A percentile compares a stretch with the other conserved stretches of the same genome.
Conservation (phyloP, 1,140 invertebrate species). For the Oppia nitens region DNA sequence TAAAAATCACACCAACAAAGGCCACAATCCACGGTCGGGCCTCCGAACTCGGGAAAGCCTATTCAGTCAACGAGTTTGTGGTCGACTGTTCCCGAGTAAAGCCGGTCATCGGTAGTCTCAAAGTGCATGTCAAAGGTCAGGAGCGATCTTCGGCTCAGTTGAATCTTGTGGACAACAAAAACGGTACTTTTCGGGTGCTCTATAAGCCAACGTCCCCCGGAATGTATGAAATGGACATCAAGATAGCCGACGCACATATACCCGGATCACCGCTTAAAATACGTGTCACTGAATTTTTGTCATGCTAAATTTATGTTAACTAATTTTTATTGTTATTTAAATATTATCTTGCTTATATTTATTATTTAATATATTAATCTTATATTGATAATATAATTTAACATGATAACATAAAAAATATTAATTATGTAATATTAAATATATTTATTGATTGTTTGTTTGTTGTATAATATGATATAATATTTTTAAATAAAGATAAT, state of each 20-base stretch:
- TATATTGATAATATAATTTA: no score
- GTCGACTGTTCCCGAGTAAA: slow-evolving; percentile 3
- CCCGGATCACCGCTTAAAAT: slow-evolving; percentile 31
- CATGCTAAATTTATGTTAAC: no score
- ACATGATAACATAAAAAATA: no score
- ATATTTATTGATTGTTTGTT: no score
- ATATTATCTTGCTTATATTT: no score
- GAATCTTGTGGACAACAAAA: slow-evolving; percentile 85
- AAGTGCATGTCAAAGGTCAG: slow-evolving; percentile 7
- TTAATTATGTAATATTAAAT: no score
- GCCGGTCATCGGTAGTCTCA: slow-evolving; percentile 1
- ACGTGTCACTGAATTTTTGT: slow-evolving; percentile 11
- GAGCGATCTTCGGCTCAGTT: slow-evolving; percentile 52
- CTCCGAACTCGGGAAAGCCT: slow-evolving; percentile 9
- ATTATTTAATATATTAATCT: no score
- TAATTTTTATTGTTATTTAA: no score
- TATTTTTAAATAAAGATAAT: no score
- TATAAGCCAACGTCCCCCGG: slow-evolving; percentile 94
- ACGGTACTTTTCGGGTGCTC: slow-evolving; percentile 80
- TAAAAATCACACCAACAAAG: neutral
- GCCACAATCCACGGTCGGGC: neutral
- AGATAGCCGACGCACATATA: slow-evolving; percentile 94
- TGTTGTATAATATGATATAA: no score
- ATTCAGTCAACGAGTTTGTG: slow-evolving; percentile 5
- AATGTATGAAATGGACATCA: slow-evolving; percentile 89